These are phyloP conservation scores for Neosalanx taihuensis DNA, from an alignment of 2,797 vertebrate species.

Conservation along the genomic window DNA sequence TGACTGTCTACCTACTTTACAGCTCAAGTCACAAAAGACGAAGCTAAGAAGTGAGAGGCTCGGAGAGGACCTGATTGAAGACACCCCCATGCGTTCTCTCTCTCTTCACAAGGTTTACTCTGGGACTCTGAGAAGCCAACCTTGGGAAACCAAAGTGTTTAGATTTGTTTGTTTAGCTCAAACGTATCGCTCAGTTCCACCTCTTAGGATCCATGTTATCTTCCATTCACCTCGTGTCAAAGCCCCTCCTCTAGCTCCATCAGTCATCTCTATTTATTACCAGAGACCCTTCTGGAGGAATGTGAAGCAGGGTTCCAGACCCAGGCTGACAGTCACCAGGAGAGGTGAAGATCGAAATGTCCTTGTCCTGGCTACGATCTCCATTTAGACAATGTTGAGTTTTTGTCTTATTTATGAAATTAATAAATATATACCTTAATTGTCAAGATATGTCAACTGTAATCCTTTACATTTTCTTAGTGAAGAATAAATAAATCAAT, in stretches of 20 bases:
- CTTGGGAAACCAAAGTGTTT: background rate
- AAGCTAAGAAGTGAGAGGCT: slow-evolving; percentile 57
- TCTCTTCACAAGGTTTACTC: slow-evolving; percentile 1
- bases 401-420: slow-evolving; percentile 23
- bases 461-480: background rate
- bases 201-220: background rate
- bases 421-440: slow-evolving; percentile 11
- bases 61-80: slow-evolving; percentile 9
- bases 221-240: background rate
- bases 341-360: background rate
- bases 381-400: background rate
- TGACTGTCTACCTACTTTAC: slow-evolving; percentile 36
- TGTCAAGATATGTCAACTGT: background rate
- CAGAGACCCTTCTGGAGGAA: slow-evolving; percentile 21
- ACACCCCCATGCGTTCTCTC: slow-evolving; percentile 11
- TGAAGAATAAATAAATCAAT: background rate
- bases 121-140: slow-evolving; percentile 21
- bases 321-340: background rate
- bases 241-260: background rate
- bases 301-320: background rate
- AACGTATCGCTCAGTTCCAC: background rate
- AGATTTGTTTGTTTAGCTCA: slow-evolving; percentile 19
- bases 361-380: background rate
- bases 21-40: slow-evolving; percentile 73
- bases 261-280: slow-evolving; percentile 22